phyloP scores from a whole-genome alignment of 2,888 invertebrate genomes.

The Drosophila tripunctata region DNA sequence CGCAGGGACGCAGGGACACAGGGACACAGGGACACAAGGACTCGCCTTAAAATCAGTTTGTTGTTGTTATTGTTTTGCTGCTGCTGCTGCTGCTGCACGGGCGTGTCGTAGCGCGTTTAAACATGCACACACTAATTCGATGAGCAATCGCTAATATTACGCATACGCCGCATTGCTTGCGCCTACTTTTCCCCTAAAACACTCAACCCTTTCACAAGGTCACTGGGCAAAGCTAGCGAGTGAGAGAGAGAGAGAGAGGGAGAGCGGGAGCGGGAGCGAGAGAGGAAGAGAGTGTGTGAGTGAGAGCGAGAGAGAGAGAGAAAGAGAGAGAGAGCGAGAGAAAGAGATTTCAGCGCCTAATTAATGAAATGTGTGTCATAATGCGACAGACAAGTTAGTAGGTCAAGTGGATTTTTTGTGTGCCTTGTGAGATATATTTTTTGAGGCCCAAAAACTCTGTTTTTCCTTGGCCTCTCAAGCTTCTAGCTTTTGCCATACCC shows the following conservation, averaged over 20 bases:
- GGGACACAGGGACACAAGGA: too few species aligned
- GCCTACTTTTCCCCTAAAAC: neutral
- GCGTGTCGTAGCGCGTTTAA: constrained; percentile 22
- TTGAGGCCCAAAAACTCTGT: constrained; percentile 73
- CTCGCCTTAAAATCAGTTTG: too few species aligned
- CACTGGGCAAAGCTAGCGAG: too few species aligned
- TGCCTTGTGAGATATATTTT: too few species aligned
- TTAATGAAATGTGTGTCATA: constrained; percentile 78
- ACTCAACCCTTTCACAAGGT: neutral
- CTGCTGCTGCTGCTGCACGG: neutral
- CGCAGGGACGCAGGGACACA: neutral
- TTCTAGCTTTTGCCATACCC: neutral
- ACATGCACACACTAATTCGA: constrained; percentile 62
- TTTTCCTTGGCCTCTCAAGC: constrained; percentile 47
- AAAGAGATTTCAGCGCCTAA: constrained; percentile 56
- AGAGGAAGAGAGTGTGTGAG: too few species aligned
- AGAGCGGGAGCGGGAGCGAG: too few species aligned
- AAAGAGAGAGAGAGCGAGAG: too few species aligned
- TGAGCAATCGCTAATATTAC: constrained; percentile 64
- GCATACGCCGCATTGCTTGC: constrained; percentile 59
- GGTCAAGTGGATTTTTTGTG: constrained; percentile 67
- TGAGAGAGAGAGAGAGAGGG: too few species aligned
- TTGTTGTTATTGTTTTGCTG: neutral
- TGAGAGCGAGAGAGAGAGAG: too few species aligned
- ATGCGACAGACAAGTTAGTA: constrained; percentile 76